Evolutionary conservation across 2,888 invertebrate species (phyloP).

Genomic region (Campoplex capitator): DNA sequence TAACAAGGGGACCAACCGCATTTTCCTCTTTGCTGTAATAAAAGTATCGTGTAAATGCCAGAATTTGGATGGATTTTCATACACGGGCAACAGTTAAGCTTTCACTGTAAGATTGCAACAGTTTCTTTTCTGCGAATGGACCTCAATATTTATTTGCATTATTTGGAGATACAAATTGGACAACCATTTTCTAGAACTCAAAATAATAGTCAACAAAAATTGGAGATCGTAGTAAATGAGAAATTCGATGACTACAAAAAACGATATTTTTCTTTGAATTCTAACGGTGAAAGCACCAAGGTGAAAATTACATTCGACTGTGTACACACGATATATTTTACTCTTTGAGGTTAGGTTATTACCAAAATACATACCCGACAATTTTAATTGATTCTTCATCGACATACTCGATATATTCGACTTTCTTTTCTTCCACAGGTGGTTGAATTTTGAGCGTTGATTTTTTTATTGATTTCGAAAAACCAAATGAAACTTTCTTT

Average conservation of each 20-base stretch:
- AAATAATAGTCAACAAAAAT: too few species aligned
- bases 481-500: conserved; percentile 93
- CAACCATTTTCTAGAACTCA: background rate
- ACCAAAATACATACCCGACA: conserved; percentile 87
- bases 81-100: background rate
- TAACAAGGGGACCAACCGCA: conserved; percentile 87
- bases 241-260: too few species aligned
- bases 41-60: conserved; percentile 27
- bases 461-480: conserved; percentile 89
- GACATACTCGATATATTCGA: conserved; percentile 91
- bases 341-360: background rate
- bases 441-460: conserved; percentile 82
- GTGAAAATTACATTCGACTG: background rate
- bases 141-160: background rate
- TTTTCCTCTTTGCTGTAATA: conserved; percentile 85
- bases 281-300: too few species aligned
- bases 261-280: too few species aligned
- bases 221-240: too few species aligned
- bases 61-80: background rate
- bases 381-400: conserved; percentile 92
- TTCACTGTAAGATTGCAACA: background rate
- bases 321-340: background rate
- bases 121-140: background rate
- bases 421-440: conserved; percentile 85
- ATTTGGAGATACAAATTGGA: background rate